phyloP scores from a whole-genome alignment of 1,140 invertebrate genomes.

The Tachypleus tridentatus region DNA sequence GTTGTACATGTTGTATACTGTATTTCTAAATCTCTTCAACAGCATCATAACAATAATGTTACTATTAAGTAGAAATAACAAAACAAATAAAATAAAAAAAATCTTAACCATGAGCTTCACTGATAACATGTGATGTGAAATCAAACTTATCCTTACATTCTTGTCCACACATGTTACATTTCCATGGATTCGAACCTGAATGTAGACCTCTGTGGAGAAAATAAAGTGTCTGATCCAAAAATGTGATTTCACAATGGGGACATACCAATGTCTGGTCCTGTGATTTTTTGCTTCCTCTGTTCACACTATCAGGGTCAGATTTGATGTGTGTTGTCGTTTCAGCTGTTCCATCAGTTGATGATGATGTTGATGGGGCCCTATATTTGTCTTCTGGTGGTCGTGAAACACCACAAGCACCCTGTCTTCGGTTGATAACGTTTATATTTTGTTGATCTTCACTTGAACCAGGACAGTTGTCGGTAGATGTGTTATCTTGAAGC shows the following conservation, averaged over 20 bases:
- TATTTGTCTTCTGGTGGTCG: neutral
- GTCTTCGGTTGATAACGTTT: no score
- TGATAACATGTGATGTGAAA: conserved; percentile 90
- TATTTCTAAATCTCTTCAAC: no score
- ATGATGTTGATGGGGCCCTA: neutral
- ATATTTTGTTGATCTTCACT: no score
- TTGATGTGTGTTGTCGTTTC: neutral
- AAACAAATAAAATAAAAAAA: no score
- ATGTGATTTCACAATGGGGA: conserved; percentile 82
- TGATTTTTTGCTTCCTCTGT: neutral
- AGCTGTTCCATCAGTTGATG: neutral
- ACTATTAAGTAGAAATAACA: no score
- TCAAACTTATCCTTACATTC: conserved; percentile 86
- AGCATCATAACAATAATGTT: no score
- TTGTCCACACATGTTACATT: conserved; percentile 93
- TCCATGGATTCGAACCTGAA: conserved; percentile 92
- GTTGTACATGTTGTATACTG: no score
- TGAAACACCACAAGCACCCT: neutral
- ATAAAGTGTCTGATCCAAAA: conserved; percentile 88
- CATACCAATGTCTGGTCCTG: conserved; percentile 41
- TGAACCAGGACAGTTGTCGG: no score
- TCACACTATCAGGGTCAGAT: neutral
- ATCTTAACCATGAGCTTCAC: conserved; percentile 28
- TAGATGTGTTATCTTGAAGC: no score
- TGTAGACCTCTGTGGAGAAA: conserved; percentile 96